A percentile compares a stretch with the other conserved stretches of the same genome.
Conservation (phyloP, 2,888 invertebrate genomes). For the Drosophila prostipennis region DNA sequence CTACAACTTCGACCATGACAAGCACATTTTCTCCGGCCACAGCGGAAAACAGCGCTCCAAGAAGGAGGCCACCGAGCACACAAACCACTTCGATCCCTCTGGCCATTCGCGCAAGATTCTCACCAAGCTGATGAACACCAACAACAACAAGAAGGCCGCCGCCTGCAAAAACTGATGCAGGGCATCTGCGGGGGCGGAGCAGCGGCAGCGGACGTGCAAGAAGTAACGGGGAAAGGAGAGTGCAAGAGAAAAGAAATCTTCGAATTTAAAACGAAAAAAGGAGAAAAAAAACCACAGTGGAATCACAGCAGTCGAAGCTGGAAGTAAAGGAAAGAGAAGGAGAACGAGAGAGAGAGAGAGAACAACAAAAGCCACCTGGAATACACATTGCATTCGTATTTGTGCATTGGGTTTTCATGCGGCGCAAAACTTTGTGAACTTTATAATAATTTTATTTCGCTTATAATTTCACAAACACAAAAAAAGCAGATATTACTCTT, state of each 20-base stretch:
- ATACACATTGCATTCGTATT: slow-evolving; percentile 29
- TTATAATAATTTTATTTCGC: slow-evolving; percentile 52
- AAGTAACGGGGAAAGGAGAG: slow-evolving; percentile 29
- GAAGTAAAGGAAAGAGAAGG: slow-evolving; percentile 11
- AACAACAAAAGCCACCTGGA: slow-evolving; percentile 29
- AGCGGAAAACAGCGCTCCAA: slow-evolving; percentile 96
- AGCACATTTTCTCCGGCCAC: slow-evolving; percentile 94
- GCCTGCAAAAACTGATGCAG: slow-evolving; percentile 64
- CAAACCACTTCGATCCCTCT: slow-evolving; percentile 95
- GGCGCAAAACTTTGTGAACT: slow-evolving; percentile 47
- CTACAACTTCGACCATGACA: slow-evolving; percentile 97
- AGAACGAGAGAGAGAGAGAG: slow-evolving; percentile 10
- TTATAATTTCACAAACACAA: slow-evolving; percentile 49
- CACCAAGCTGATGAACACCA: slow-evolving; percentile 92
- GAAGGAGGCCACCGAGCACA: slow-evolving; percentile 94
- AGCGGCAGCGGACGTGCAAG: slow-evolving; percentile 35
- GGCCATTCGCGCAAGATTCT: slow-evolving; percentile 97
- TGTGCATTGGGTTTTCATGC: slow-evolving; percentile 35
- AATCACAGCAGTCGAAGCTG: slow-evolving; percentile 24
- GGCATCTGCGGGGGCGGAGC: slow-evolving; percentile 16
- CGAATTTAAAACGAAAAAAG: slow-evolving; percentile 45
- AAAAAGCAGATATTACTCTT: slow-evolving; percentile 34
- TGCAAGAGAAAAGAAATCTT: slow-evolving; percentile 41
- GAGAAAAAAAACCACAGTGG: slow-evolving; percentile 32
- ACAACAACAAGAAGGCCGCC: slow-evolving; percentile 88